Base-by-base conservation (phyloP, 2,797 vertebrate genomes). In the Gallinago solitaria region DNA sequence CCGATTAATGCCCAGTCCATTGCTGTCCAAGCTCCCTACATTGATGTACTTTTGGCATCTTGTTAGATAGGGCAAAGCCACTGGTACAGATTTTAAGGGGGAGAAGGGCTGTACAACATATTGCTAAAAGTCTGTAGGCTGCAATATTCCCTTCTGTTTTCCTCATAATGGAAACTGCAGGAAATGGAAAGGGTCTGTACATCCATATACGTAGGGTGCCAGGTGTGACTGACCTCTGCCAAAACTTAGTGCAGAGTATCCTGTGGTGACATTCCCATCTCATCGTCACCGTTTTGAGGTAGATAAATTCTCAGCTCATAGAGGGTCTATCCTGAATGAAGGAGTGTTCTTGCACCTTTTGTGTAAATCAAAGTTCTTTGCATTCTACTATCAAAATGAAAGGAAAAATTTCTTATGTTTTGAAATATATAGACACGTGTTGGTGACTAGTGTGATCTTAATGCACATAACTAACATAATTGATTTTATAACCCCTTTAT, bases 171-270 rank as follows among this genome's bases (percentile, higher is more conserved):
- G 33, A 27, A 83, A 21, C 12, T 75, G 12, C 12, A 54, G n/a
- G 32, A 33, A n/a, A 74, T 45, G 24, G 30, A 51, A 51, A 80
- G 9, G 9, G 2, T 63, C 25, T 50, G 45, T 23, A 15, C 14
- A 37, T 33, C 33, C 6, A 1, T 28, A 21, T 3, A 16, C 0
- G 0, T 3, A 37, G 5, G 17, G 8, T 19, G 11, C 32, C 20
- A 60, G 19, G 6, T 45, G 23, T 35, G 23, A 17, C 28, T 56
- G 35, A 37, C 6, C 11, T 71, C 48, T 27, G 20, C 27, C 1
- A 3, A 27, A 56, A 35, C 19, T 28, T 65, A 32, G 10, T 5
- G 32, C 12, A 24, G 18, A 63, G 16, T n/a, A 21, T 21, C 15
- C 2, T 60, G 9, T 41, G 3, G 5, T 47, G n/a, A 4, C 8